Percentiles rank a stretch among this genome's conserved stretches.
Evolutionary conservation across 2,113 vertebrate species (phyloP).

Genomic region (Synodontis membranacea): DNA sequence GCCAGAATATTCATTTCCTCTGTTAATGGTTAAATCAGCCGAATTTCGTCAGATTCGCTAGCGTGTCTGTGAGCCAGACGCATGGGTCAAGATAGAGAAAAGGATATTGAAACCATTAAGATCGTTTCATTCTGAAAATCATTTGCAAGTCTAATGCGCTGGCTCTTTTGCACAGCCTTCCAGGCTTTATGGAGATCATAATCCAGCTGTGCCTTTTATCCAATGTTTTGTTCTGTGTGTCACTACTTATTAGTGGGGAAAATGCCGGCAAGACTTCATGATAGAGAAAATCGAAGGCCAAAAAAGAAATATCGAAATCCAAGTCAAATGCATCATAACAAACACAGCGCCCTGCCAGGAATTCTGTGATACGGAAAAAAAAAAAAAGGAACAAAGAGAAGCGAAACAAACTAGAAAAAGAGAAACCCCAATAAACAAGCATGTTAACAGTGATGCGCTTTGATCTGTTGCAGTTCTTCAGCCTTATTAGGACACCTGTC

Average conservation of each 20-base stretch:
- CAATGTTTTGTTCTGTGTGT: constrained; percentile 32
- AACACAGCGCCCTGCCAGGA: constrained; percentile 14
- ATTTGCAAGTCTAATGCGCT: constrained; percentile 53
- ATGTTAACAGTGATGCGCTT: constrained; percentile 2
- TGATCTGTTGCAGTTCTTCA: constrained; percentile 26
- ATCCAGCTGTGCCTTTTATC: constrained; percentile 47
- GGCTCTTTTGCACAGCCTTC: constrained; percentile 40
- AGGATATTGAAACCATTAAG: constrained; percentile 45
- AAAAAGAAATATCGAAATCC: background rate
- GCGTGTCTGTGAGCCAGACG: constrained; percentile 34
- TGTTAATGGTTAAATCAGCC: background rate
- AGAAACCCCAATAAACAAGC: background rate
- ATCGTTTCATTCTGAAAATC: constrained; percentile 33
- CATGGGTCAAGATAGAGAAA: constrained; percentile 40
- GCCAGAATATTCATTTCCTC: constrained; percentile 28
- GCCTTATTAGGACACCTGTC: background rate
- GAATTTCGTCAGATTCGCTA: background rate
- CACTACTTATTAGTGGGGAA: constrained; percentile 44
- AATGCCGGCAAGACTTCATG: constrained; percentile 35
- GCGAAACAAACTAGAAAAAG: background rate
- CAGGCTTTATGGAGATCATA: constrained; percentile 50
- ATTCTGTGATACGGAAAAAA: constrained; percentile 7
- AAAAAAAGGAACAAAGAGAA: constrained; percentile 1
- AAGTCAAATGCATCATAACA: constrained; percentile 32
- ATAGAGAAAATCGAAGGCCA: constrained; percentile 2